Evolutionary conservation across 2,113 vertebrate genomes (phyloP), one percentile per base, ranked within the genome.

Genomic region (Myodes glareolus): DNA sequence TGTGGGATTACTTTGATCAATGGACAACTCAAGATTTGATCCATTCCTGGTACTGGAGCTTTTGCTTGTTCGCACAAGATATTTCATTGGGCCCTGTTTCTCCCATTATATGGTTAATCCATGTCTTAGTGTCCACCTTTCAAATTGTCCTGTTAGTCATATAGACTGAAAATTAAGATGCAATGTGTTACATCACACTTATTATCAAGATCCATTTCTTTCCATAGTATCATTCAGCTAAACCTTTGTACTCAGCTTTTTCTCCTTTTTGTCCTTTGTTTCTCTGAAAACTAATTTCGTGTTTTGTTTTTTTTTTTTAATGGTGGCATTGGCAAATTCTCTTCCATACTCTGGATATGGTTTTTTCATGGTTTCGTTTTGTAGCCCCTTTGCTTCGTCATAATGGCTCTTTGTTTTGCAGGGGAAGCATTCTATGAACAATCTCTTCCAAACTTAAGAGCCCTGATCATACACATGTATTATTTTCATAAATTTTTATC

Each of bases 81-180:
- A 7, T 42, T 36, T 63, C 25, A 63, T 5, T 42, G 55, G 14
- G 25, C 14, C 80, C 52, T 27, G n/a, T 82, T 39, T 82, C 12
- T 12, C 25, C 52, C 23, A 9, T 14, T 39, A 7, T 39, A 7
- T 82, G 36, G n/a, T 42, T 23, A 84, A 1, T 23, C 23, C 27
- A 63, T 80, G n/a, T 63, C n/a, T 65, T 88, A 88, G 55, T 93
- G 85, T 92, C 23, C 77, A 31, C 47, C 33, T 84, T 93, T 94
- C 14, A 65, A 92, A 94, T 92, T 70, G 3, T 72, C n/a, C 42
- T 33, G 3, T 80, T 55, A 86, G 31, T 97, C 52, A 31, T 82
- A 61, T 65, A 50, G 89, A 70, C 10, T 68, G 42, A 77, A 96
- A 65, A 9, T 77, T 77, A 39, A 96, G 77, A 45, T 63, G 52